A percentile compares a stretch with the other conserved stretches of the same genome.
These are phyloP conservation scores for Cataglyphis hispanica DNA, from an alignment of 1,140 invertebrate species.

Conservation along the genomic window DNA sequence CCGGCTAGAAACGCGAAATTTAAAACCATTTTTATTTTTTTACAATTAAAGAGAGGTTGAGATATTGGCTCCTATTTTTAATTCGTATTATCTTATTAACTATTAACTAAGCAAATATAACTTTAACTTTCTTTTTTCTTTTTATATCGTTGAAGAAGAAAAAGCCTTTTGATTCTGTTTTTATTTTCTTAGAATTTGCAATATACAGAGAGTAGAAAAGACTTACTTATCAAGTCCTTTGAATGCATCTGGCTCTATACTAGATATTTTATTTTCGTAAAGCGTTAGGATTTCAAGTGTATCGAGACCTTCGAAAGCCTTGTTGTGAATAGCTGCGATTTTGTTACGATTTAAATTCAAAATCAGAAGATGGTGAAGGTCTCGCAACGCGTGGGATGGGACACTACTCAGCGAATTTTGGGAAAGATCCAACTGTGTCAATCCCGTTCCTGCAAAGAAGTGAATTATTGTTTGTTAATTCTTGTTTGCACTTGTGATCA, in stretches of 20 bases:
- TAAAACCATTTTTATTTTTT: slow-evolving; percentile 16
- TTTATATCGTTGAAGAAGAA: background rate
- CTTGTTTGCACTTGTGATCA: background rate
- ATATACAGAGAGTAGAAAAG: background rate
- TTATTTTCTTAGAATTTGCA: background rate
- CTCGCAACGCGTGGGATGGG: slow-evolving; percentile 92
- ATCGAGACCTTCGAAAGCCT: slow-evolving; percentile 94
- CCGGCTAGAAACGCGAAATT: slow-evolving; percentile 85
- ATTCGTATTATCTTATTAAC: background rate
- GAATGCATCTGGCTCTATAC: slow-evolving; percentile 93
- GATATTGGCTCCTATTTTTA: background rate
- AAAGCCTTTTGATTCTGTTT: background rate
- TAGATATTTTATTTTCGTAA: slow-evolving; percentile 94
- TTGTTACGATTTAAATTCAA: slow-evolving; percentile 97
- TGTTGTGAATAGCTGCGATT: slow-evolving; percentile 91
- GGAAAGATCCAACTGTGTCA: slow-evolving; percentile 94
- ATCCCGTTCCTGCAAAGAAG: slow-evolving; percentile 89
- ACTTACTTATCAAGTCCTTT: slow-evolving; percentile 94
- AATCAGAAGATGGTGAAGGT: slow-evolving; percentile 93
- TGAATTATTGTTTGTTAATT: slow-evolving; percentile 21
- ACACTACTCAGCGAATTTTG: slow-evolving; percentile 92
- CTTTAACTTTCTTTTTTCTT: background rate
- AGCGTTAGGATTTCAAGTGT: slow-evolving; percentile 95
- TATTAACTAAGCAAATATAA: background rate
- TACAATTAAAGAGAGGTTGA: background rate